phyloP scores from a whole-genome alignment of 1,140 invertebrate genomes.

The Scaptomyza pallida region DNA sequence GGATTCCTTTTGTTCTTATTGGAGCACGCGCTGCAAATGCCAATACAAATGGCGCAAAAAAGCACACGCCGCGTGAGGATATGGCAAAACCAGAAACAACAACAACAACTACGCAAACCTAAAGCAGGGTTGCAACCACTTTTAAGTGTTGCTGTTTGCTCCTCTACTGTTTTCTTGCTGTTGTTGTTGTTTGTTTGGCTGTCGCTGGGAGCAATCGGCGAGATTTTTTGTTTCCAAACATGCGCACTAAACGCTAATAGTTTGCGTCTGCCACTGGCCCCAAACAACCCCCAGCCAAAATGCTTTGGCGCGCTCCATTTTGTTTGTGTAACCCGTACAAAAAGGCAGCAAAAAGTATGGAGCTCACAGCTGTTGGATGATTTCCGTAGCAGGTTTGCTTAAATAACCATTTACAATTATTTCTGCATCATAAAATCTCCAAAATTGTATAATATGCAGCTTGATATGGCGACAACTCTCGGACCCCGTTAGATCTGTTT shows the following conservation, averaged over 20 bases:
- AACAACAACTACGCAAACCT: constrained; percentile 40
- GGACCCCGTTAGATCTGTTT: constrained; percentile 46
- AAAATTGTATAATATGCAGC: constrained; percentile 50
- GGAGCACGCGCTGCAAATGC: constrained; percentile 77
- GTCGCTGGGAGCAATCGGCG: constrained; percentile 34
- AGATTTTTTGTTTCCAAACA: constrained; percentile 66
- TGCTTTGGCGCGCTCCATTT: constrained; percentile 65
- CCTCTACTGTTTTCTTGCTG: constrained; percentile 24
- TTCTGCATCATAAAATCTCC: constrained; percentile 55
- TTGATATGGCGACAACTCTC: neutral
- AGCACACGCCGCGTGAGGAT: constrained; percentile 45
- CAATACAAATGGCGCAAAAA: constrained; percentile 81
- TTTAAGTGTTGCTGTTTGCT: constrained; percentile 75
- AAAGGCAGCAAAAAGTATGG: neutral
- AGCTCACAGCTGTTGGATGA: constrained; percentile 23
- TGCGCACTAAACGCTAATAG: constrained; percentile 81
- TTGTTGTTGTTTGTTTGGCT: constrained; percentile 31
- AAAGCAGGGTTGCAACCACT: constrained; percentile 76
- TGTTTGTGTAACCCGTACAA: constrained; percentile 52
- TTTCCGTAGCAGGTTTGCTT: constrained; percentile 53
- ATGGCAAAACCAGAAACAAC: constrained; percentile 8
- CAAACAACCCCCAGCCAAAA: constrained; percentile 42
- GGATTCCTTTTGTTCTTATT: constrained; percentile 79
- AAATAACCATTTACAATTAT: constrained; percentile 46
- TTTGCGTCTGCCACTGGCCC: constrained; percentile 50